Percentiles rank a stretch among this genome's conserved stretches.
Conservation (phyloP, 2,113 vertebrate species). For the Hippocampus mohnikei region DNA sequence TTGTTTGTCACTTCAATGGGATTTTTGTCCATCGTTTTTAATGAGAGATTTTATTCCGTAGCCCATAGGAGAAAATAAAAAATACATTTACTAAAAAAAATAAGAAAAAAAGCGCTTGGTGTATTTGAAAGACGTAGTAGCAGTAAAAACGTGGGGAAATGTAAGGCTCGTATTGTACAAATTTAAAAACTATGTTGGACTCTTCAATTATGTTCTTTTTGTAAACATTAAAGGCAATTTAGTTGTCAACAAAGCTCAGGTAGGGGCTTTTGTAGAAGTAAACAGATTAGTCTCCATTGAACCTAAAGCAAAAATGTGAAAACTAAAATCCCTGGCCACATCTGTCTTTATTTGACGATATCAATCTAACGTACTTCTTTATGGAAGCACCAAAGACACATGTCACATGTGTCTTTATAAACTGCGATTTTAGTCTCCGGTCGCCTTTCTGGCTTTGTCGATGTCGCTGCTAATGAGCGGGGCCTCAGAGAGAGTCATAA, state of each 20-base stretch:
- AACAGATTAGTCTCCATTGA: too few species aligned
- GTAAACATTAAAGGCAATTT: background rate
- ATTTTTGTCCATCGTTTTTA: background rate
- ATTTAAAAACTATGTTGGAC: background rate
- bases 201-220: background rate
- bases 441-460: background rate
- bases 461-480: background rate
- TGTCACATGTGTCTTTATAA: background rate
- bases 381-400: background rate
- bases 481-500: constrained; percentile 1
- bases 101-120: too few species aligned
- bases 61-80: background rate
- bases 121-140: background rate
- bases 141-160: background rate
- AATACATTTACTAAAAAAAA: too few species aligned
- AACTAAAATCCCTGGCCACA: background rate
- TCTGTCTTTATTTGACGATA: background rate
- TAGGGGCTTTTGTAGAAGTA: too few species aligned
- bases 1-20: background rate
- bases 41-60: background rate
- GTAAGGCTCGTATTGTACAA: background rate
- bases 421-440: background rate
- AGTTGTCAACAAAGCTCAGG: background rate
- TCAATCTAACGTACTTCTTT: background rate
- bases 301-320: too few species aligned